Percentiles rank a stretch among this genome's conserved stretches.
Conservation (phyloP, 2,797 vertebrate genomes). For the Pitangus sulphuratus region DNA sequence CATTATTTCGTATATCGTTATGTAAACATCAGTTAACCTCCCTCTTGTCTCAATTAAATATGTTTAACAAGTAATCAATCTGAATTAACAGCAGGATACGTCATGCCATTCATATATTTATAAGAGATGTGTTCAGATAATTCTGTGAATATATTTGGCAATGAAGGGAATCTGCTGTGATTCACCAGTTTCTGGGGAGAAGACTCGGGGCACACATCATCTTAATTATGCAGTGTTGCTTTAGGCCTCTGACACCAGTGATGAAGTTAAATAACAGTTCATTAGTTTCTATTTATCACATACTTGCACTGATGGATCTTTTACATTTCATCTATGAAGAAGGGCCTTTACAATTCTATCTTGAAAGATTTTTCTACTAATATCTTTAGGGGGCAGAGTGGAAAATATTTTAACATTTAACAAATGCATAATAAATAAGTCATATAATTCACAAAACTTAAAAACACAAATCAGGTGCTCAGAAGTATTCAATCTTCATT, state of each 20-base stretch:
- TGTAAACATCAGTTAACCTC: neutral
- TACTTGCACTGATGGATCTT: neutral
- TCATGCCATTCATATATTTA: neutral
- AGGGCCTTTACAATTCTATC: neutral
- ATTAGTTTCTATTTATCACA: neutral
- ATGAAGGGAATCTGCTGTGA: neutral
- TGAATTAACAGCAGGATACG: constrained; percentile 29
- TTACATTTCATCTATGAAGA: neutral
- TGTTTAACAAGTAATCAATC: constrained; percentile 22
- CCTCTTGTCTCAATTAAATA: constrained; percentile 15
- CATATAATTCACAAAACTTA: neutral
- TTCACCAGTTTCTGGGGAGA: neutral
- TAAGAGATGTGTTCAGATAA: neutral
- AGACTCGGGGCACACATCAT: neutral
- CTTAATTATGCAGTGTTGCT: constrained; percentile 21
- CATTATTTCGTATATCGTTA: neutral
- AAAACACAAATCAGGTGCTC: neutral
- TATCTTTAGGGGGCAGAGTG: neutral
- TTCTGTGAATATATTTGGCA: neutral
- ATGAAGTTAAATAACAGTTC: constrained; percentile 1
- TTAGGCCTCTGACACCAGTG: neutral
- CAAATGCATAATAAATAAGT: neutral
- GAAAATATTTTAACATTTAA: neutral
- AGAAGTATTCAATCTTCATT: neutral
- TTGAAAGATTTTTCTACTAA: neutral